Conservation (phyloP, 1,140 invertebrate genomes). For the Wasmannia auropunctata region DNA sequence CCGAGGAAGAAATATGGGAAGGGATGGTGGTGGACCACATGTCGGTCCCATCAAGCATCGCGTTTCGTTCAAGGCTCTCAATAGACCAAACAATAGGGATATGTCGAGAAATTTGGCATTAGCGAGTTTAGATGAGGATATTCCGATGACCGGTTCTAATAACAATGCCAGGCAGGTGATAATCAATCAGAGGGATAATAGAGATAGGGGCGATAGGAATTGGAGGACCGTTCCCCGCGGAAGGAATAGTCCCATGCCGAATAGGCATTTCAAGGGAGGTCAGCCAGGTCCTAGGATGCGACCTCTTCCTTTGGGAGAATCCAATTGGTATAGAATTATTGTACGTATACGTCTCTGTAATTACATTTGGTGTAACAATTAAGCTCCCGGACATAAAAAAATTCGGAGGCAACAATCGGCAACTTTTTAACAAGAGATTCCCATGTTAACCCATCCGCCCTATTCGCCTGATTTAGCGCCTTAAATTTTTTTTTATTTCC, state of each 20-base stretch:
- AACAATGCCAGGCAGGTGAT: slow-evolving; percentile 72
- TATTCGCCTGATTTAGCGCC: too few species aligned
- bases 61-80: slow-evolving; percentile 78
- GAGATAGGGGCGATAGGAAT: slow-evolving; percentile 27
- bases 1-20: slow-evolving; percentile 49
- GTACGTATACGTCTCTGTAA: slow-evolving; percentile 79
- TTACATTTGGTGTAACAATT: too few species aligned
- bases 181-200: slow-evolving; percentile 46
- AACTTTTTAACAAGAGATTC: too few species aligned
- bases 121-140: slow-evolving; percentile 74
- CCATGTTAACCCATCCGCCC: too few species aligned
- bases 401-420: too few species aligned
- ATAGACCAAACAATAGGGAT: slow-evolving; percentile 33
- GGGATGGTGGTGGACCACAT: slow-evolving; percentile 30
- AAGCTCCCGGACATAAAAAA: too few species aligned
- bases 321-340: slow-evolving; percentile 88
- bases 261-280: slow-evolving; percentile 59
- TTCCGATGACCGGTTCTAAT: slow-evolving; percentile 68
- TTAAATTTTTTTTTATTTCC: too few species aligned
- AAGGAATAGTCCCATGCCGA: slow-evolving; percentile 75
- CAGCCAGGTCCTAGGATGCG: neutral
- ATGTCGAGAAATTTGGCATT: neutral
- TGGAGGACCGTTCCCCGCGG: slow-evolving; percentile 57
- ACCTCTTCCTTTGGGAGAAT: slow-evolving; percentile 51
- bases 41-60: slow-evolving; percentile 60